Evolutionary conservation across 1,140 invertebrate genomes (phyloP).

Genomic region (Pachyrhynchus sulphureomaculatus): DNA sequence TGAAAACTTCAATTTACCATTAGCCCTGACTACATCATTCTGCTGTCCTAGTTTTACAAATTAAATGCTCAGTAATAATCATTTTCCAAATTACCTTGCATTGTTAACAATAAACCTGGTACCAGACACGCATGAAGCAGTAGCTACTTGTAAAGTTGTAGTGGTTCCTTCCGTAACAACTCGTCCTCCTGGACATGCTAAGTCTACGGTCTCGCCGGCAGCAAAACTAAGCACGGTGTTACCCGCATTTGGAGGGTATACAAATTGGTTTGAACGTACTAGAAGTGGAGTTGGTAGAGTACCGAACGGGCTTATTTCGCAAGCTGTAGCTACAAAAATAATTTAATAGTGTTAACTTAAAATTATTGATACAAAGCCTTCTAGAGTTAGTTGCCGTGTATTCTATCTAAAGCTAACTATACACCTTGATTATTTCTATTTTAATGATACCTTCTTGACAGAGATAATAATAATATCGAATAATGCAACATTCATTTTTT

Average conservation of each 20-base stretch:
- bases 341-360: too few relatives aligned
- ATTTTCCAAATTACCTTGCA: constrained; percentile 20
- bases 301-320: constrained; percentile 25
- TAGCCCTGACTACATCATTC: too few relatives aligned
- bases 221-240: constrained; percentile 15
- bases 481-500: too few relatives aligned
- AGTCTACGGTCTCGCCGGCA: constrained; percentile 26
- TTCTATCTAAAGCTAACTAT: too few relatives aligned
- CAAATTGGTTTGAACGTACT: constrained; percentile 1
- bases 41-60: too few relatives aligned
- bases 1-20: too few relatives aligned
- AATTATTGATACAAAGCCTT: too few relatives aligned
- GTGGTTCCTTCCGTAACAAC: constrained; percentile 33
- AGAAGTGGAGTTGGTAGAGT: constrained; percentile 16
- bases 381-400: too few relatives aligned
- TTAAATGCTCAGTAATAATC: too few relatives aligned
- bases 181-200: constrained; percentile 37
- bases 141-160: constrained; percentile 13
- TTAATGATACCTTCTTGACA: too few relatives aligned
- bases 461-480: too few relatives aligned
- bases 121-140: constrained; percentile 20
- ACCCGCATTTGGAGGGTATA: constrained; percentile 18
- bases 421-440: too few relatives aligned
- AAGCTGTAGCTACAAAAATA: constrained; percentile 12
- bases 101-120: constrained; percentile 17